These are phyloP conservation scores for Chloroclystis v-ata DNA, from an alignment of 2,888 invertebrate genomes.

Conservation along the genomic window DNA sequence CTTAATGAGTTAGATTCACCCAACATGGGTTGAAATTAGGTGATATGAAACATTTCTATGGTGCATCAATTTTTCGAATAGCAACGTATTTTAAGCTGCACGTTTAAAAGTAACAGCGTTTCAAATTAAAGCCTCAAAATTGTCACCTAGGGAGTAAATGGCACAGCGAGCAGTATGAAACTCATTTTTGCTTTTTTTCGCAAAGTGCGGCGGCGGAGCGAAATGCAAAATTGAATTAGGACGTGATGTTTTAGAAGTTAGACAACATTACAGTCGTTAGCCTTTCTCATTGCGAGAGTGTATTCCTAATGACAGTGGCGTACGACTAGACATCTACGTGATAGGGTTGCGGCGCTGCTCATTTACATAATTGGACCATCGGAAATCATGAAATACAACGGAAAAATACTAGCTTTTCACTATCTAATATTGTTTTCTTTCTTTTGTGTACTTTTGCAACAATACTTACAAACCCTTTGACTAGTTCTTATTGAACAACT, in stretches of 20 bases:
- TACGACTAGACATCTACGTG: slow-evolving; percentile 16
- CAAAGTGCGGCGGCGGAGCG: slow-evolving; percentile 22
- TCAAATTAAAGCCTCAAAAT: slow-evolving; percentile 14
- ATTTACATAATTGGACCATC: slow-evolving; percentile 17
- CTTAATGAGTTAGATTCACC: too few relatives aligned
- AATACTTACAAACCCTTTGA: too few relatives aligned
- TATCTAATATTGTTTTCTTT: too few relatives aligned
- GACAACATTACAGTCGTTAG: slow-evolving; percentile 30
- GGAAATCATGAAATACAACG: not conserved
- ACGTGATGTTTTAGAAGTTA: slow-evolving; percentile 34
- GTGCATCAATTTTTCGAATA: too few relatives aligned
- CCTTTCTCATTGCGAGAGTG: slow-evolving; percentile 27
- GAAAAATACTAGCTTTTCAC: too few relatives aligned
- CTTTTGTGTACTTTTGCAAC: too few relatives aligned
- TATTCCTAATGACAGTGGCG: slow-evolving; percentile 24
- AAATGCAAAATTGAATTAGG: slow-evolving; percentile 30
- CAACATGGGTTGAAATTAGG: too few relatives aligned
- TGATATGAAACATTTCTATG: too few relatives aligned
- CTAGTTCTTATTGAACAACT: too few relatives aligned
- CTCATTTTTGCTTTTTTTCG: slow-evolving; percentile 19
- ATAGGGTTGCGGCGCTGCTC: slow-evolving; percentile 13
- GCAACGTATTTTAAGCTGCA: slow-evolving; percentile 6
- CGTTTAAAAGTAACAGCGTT: slow-evolving; percentile 15
- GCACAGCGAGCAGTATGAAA: slow-evolving; percentile 28
- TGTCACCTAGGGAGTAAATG: slow-evolving; percentile 23